Conservation (phyloP, 2,113 vertebrate genomes). For the Quiscalus mexicanus region DNA sequence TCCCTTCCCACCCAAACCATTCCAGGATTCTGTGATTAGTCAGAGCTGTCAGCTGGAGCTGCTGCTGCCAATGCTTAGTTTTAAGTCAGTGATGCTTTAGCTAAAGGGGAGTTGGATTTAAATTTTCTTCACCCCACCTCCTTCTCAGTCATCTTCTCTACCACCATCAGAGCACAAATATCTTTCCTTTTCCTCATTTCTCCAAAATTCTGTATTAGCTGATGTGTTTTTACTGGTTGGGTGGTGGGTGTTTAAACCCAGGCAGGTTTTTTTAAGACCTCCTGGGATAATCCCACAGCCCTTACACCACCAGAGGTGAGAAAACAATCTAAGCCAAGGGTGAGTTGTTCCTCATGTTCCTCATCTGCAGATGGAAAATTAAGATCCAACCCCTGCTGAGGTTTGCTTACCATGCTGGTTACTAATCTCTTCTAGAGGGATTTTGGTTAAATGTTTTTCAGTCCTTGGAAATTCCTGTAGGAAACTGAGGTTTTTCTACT, state of each 20-base stretch:
- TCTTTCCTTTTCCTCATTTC: neutral
- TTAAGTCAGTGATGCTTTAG: neutral
- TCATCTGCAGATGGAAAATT: neutral
- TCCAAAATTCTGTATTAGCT: neutral
- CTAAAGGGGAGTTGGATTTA: neutral
- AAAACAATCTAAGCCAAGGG: neutral
- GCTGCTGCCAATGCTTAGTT: neutral
- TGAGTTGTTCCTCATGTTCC: neutral
- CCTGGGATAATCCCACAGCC: neutral
- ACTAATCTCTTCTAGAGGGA: neutral
- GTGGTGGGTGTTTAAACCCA: neutral
- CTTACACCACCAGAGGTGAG: neutral
- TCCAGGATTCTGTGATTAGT: neutral
- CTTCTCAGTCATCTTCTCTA: neutral
- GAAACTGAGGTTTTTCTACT: neutral
- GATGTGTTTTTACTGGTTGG: neutral
- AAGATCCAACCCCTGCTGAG: neutral
- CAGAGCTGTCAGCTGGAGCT: neutral
- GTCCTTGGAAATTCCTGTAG: neutral
- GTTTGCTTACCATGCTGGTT: neutral
- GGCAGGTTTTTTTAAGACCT: neutral
- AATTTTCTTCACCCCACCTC: neutral
- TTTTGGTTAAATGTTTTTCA: neutral
- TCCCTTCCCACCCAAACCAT: neutral
- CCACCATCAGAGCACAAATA: neutral